Evolutionary conservation across 2,888 invertebrate genomes (phyloP).

Genomic region (Perizoma affinitatum): DNA sequence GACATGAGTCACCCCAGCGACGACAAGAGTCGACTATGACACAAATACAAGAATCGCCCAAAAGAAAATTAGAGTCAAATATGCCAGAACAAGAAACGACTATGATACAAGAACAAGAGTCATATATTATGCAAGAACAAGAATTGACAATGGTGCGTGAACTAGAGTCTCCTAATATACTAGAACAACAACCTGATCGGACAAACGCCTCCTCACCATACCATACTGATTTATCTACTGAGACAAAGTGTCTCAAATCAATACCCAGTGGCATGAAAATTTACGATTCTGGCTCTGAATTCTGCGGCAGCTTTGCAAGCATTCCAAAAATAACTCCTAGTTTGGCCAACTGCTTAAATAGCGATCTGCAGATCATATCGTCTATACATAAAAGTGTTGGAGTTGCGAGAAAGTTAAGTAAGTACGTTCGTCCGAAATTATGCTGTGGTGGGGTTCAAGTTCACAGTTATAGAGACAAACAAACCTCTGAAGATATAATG

Average conservation of each 20-base stretch:
- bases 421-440: slow-evolving; percentile 49
- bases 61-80: neutral
- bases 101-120: slow-evolving; percentile 1
- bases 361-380: slow-evolving; percentile 14
- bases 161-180: neutral
- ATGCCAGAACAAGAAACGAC: neutral
- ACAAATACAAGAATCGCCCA: slow-evolving; percentile 7
- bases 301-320: slow-evolving; percentile 37
- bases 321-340: slow-evolving; percentile 7
- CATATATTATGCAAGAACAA: slow-evolving; percentile 1
- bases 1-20: neutral
- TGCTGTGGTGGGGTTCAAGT: slow-evolving; percentile 67
- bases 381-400: slow-evolving; percentile 8
- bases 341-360: slow-evolving; percentile 5
- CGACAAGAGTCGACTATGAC: slow-evolving; percentile 1
- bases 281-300: slow-evolving; percentile 57
- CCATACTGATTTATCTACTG: slow-evolving; percentile 6
- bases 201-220: slow-evolving; percentile 4
- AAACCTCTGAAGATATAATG: slow-evolving; percentile 67
- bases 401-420: slow-evolving; percentile 21
- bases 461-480: slow-evolving; percentile 69
- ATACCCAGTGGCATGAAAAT: slow-evolving; percentile 39
- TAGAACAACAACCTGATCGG: slow-evolving; percentile 5
- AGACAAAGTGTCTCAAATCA: slow-evolving; percentile 17
- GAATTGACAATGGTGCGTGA: neutral